These are phyloP conservation scores for Castor canadensis DNA, from an alignment of 2,113 vertebrate genomes.

Conservation along the genomic window DNA sequence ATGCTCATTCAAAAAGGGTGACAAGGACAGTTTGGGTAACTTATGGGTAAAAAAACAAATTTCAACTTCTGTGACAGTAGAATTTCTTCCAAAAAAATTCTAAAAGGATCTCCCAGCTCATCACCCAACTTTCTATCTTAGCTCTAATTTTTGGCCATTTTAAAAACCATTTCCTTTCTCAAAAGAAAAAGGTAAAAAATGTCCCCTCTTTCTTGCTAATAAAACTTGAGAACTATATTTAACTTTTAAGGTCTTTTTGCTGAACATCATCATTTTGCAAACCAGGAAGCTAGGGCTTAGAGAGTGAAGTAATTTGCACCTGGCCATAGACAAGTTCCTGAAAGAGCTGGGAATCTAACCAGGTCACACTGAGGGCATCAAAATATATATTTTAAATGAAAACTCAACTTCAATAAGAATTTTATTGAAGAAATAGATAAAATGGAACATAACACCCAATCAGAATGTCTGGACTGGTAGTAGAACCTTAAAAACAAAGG, in stretches of 20 bases:
- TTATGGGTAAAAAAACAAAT: neutral
- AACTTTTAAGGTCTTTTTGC: neutral
- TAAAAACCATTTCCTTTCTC: neutral
- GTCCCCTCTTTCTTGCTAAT: neutral
- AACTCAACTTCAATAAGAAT: neutral
- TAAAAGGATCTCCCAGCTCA: neutral
- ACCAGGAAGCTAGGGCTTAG: neutral
- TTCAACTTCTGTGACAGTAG: neutral
- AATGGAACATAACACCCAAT: neutral
- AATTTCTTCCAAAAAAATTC: neutral
- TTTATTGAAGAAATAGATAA: slow-evolving; percentile 32
- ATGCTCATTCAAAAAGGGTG: neutral
- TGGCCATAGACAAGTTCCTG: neutral
- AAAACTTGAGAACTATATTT: slow-evolving; percentile 3
- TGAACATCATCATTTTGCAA: neutral
- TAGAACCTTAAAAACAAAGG: neutral
- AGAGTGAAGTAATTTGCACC: neutral
- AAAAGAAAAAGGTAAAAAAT: neutral
- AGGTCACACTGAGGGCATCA: neutral
- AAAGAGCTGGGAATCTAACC: neutral
- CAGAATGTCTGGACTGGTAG: neutral
- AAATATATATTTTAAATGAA: neutral
- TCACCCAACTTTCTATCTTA: neutral
- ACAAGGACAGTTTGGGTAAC: neutral
- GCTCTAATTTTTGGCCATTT: neutral